Evolutionary conservation across 35 echinoderm and acorn worm genomes (phyloP).

Genomic region (Amphiura filiformis): DNA sequence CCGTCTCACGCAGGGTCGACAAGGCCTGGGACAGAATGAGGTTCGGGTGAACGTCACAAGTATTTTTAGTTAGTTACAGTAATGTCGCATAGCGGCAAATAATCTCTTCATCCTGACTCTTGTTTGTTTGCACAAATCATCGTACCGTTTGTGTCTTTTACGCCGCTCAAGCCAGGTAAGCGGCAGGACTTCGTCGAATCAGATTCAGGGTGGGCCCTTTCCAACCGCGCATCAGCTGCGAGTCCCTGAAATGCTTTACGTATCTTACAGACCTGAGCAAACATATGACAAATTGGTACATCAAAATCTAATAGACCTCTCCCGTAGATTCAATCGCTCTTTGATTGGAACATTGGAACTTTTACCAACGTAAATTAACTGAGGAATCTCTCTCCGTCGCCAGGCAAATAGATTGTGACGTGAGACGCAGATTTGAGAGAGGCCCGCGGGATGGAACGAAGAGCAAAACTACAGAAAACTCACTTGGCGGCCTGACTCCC

Average conservation of each 20-base stretch:
- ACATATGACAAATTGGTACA: slow-evolving; percentile 47
- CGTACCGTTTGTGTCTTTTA: no score
- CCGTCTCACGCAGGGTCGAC: no score
- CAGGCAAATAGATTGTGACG: slow-evolving; percentile 17
- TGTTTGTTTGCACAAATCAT: no score
- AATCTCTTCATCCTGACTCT: no score
- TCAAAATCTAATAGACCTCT: slow-evolving; percentile 45
- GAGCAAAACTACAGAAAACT: neutral
- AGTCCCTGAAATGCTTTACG: neutral
- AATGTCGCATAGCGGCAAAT: no score
- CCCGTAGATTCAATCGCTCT: slow-evolving; percentile 24
- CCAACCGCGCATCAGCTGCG: slow-evolving; percentile 22
- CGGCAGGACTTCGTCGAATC: neutral
- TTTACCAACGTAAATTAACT: neutral
- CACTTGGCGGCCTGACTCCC: neutral
- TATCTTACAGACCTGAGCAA: slow-evolving; percentile 26
- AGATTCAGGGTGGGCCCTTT: slow-evolving; percentile 16
- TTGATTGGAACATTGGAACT: slow-evolving; percentile 24
- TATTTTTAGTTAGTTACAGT: no score
- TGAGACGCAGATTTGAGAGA: neutral
- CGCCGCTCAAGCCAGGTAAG: no score
- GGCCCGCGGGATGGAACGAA: neutral
- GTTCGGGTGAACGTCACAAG: no score
- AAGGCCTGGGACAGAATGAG: no score
- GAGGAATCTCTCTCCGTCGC: neutral